Percentiles rank a stretch among this genome's conserved stretches.
Conservation (phyloP, 1,140 invertebrate genomes). For the Drosophila funebris region DNA sequence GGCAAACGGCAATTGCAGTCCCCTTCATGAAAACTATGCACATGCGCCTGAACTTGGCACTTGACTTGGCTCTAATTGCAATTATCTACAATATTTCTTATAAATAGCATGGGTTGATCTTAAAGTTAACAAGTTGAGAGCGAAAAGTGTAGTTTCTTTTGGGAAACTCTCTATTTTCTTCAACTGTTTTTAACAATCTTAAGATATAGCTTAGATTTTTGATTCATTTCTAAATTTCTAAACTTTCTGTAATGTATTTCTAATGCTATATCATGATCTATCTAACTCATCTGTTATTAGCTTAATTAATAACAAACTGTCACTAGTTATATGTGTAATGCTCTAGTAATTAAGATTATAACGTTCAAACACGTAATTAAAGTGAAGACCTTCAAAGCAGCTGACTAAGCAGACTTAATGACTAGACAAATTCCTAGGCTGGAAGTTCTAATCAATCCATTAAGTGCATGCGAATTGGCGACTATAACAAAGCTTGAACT, state of each 20-base stretch:
- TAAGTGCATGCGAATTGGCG: constrained; percentile 4
- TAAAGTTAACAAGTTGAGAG: neutral
- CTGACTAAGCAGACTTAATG: constrained; percentile 36
- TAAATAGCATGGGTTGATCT: neutral
- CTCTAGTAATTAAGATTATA: constrained; percentile 17
- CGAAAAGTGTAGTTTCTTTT: neutral
- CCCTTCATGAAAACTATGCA: constrained; percentile 32
- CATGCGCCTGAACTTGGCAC: constrained; percentile 70
- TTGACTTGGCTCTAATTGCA: constrained; percentile 54
- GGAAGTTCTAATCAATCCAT: constrained; percentile 27
- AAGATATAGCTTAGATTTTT: too few relatives aligned
- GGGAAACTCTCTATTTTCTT: neutral
- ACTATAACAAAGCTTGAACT: constrained; percentile 14
- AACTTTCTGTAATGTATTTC: too few relatives aligned
- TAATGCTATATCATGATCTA: too few relatives aligned
- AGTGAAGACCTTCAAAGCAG: constrained; percentile 26
- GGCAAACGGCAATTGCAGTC: constrained; percentile 10
- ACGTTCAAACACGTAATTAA: constrained; percentile 22
- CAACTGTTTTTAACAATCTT: too few relatives aligned
- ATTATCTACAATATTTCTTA: neutral
- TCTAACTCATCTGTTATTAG: neutral
- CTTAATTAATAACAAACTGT: neutral
- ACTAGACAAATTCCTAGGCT: constrained; percentile 25
- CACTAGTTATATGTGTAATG: constrained; percentile 6
- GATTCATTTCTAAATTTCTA: too few relatives aligned